These are phyloP conservation scores for Catocala sponsa DNA, from an alignment of 2,888 invertebrate genomes.

Conservation along the genomic window DNA sequence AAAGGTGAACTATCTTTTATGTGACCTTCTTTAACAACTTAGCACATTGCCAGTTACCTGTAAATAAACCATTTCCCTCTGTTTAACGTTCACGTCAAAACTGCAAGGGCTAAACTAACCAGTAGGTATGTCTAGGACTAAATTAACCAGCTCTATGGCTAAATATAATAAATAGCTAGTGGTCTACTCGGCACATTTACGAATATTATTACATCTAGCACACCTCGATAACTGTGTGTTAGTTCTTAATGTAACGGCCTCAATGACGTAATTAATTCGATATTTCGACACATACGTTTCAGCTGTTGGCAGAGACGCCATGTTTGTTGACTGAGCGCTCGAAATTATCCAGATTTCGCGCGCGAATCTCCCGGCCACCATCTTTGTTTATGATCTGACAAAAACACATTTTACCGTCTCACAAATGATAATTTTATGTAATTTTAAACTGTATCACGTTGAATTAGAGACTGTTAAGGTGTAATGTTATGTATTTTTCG, in stretches of 20 bases:
- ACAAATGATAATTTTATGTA: conserved; percentile 56
- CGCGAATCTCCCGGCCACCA: conserved; percentile 60
- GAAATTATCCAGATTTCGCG: conserved; percentile 84
- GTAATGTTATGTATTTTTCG: conserved; percentile 45
- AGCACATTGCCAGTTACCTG: no score
- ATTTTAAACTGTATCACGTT: conserved; percentile 62
- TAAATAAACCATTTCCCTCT: background rate
- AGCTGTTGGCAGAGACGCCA: conserved; percentile 58
- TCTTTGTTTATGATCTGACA: conserved; percentile 70
- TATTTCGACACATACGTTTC: conserved; percentile 70
- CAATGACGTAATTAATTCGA: conserved; percentile 64
- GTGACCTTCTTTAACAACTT: no score
- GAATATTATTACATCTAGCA: background rate
- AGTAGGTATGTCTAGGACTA: background rate
- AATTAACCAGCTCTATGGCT: background rate
- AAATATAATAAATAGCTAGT: background rate
- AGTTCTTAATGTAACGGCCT: conserved; percentile 42
- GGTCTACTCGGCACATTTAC: background rate
- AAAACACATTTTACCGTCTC: conserved; percentile 54
- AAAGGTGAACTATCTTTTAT: no score
- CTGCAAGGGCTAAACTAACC: conserved; percentile 4
- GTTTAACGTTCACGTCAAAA: no score
- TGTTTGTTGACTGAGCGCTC: conserved; percentile 77
- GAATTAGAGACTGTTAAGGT: conserved; percentile 54
- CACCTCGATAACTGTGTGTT: conserved; percentile 16